Conservation (phyloP, 1,140 invertebrate genomes). For the Potamilus streckersoni region DNA sequence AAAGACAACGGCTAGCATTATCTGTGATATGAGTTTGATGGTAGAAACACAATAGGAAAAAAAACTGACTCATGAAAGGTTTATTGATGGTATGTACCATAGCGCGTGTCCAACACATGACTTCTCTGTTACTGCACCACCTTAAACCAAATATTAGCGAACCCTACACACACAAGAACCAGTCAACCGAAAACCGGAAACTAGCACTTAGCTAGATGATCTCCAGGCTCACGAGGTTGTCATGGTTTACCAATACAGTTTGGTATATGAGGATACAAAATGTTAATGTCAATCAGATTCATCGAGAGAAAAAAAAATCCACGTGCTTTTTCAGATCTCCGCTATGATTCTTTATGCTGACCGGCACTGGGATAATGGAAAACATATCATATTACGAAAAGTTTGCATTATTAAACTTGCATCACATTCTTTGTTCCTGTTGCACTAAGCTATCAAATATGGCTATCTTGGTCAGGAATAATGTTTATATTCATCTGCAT, state of each 20-base stretch:
- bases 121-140: too few relatives aligned
- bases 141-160: too few relatives aligned
- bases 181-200: too few relatives aligned
- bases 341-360: constrained; percentile 1
- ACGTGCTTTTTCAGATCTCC: constrained; percentile 9
- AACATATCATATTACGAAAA: not conserved
- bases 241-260: constrained; percentile 1
- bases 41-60: not conserved
- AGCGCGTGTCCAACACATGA: too few relatives aligned
- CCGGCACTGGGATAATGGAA: not conserved
- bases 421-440: not conserved
- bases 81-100: too few relatives aligned
- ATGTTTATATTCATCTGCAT: too few relatives aligned
- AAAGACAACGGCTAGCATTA: constrained; percentile 3
- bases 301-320: not conserved
- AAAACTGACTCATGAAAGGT: too few relatives aligned
- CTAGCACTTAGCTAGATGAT: too few relatives aligned
- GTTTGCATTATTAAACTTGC: not conserved
- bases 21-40: not conserved
- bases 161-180: too few relatives aligned
- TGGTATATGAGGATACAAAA: constrained; percentile 1
- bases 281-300: not conserved
- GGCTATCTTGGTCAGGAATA: too few relatives aligned
- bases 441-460: too few relatives aligned
- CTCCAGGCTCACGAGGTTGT: too few relatives aligned